Base-by-base conservation (phyloP, 1,140 invertebrate genomes). In the Drosophila hydei region DNA sequence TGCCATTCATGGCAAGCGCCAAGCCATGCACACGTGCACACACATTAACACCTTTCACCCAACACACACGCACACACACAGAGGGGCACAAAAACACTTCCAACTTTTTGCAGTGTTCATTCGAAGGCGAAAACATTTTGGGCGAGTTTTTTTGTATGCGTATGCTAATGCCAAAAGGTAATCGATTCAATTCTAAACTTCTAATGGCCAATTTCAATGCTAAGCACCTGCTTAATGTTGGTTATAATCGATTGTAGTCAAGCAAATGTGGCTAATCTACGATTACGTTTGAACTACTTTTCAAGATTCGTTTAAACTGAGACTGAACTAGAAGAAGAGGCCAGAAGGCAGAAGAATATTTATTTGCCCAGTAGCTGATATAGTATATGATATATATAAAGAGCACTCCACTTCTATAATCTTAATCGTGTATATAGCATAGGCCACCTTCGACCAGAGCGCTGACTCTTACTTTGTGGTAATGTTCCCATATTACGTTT, bases 61-160 rank as follows among this genome's bases (percentile, higher is more conserved):
- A 56, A 55, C 62, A 50, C 61, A 51, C 43, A 30, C 33, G 9
- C 27, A 33, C 7, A 36, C 16, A 25, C 33, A n/a, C 11, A 1
- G 16, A 42, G 18, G 19, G 51, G 38, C 7, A 38, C 30, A 21
- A 54, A 6, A 68, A 78, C 76, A 75, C 58, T 27, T 36, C 62
- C 61, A 23, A 67, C 61, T 67, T 79, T 83, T 73, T 73, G 72
- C 79, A 55, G 61, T 75, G 72, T 75, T 79, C 56, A 72, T 75
- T 79, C 68, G 76, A 84, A 76, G 68, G 54, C 68, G 59, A 21
- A 45, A 42, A 64, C 52, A 63, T 30, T 51, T 56, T 40, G 19
- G 56, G 56, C 56, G 64, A 60, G 52, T 58, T 68, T 23, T 25
- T 8, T 27, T 11, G 9, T 33, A 6, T 62, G 72, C 51, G 59